phyloP scores from a whole-genome alignment of 2,797 vertebrate species.

The Melanotaenia pygmaea region DNA sequence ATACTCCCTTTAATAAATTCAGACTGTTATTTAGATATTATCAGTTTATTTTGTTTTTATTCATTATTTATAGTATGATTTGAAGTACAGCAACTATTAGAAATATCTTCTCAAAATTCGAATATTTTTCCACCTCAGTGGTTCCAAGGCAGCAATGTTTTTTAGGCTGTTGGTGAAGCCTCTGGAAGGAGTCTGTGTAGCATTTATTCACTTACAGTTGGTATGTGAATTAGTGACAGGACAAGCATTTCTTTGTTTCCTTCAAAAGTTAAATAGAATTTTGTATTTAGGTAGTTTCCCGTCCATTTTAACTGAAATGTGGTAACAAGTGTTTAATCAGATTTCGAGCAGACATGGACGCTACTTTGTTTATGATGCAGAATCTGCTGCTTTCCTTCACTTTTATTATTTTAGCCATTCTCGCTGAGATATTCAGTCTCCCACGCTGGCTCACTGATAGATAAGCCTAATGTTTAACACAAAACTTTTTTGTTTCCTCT shows the following conservation, averaged over 20 bases:
- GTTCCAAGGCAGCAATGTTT: not conserved
- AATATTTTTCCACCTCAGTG: not conserved
- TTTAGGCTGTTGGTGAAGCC: not conserved
- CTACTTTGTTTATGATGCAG: conserved; percentile 13
- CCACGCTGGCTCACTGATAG: not conserved
- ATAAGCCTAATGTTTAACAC: conserved; percentile 22
- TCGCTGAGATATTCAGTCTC: conserved; percentile 14
- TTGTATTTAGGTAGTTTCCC: conserved; percentile 27
- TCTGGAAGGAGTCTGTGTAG: not conserved
- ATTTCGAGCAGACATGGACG: conserved; percentile 46
- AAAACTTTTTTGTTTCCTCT: conserved; percentile 6
- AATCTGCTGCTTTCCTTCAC: conserved; percentile 17
- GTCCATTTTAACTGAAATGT: conserved; percentile 26
- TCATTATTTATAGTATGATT: not conserved
- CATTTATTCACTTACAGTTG: conserved; percentile 40
- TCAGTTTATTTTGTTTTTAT: too few relatives aligned
- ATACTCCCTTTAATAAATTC: too few relatives aligned
- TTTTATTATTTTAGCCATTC: conserved; percentile 31
- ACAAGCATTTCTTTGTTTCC: conserved; percentile 40
- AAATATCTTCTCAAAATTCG: too few relatives aligned
- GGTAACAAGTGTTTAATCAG: conserved; percentile 52
- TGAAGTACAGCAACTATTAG: not conserved
- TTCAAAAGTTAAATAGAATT: conserved; percentile 39
- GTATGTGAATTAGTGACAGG: conserved; percentile 25
- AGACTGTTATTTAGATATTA: too few relatives aligned